These are phyloP conservation scores for Vollenhovia emeryi DNA, from an alignment of 1,140 invertebrate species.

Conservation along the genomic window DNA sequence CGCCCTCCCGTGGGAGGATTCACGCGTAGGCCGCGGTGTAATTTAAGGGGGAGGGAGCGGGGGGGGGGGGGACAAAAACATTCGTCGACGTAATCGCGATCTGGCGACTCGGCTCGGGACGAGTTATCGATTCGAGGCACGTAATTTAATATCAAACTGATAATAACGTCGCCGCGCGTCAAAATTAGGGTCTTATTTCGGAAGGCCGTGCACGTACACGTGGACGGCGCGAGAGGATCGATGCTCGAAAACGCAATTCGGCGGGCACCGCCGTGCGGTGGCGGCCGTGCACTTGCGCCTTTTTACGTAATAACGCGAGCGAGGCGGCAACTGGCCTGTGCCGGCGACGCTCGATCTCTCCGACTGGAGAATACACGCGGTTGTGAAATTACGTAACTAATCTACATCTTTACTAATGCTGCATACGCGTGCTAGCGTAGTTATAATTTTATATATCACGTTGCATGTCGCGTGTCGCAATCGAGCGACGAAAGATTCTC, in stretches of 20 bases:
- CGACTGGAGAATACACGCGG: not conserved
- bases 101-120: not conserved
- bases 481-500: not conserved
- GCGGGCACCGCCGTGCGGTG: not conserved
- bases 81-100: conserved; percentile 9
- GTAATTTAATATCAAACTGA: conserved; percentile 60
- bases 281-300: not conserved
- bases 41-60: not conserved
- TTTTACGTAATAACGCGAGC: conserved; percentile 17
- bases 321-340: too few relatives aligned
- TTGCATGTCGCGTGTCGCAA: not conserved
- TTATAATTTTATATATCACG: not conserved
- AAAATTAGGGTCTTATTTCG: conserved; percentile 52
- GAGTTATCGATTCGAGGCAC: conserved; percentile 45
- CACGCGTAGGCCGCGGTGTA: not conserved
- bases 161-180: conserved; percentile 50
- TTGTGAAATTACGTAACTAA: not conserved
- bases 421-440: too few relatives aligned
- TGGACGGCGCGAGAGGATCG: conserved; percentile 14
- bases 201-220: conserved; percentile 45
- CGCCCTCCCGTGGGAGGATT: not conserved
- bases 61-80: not conserved
- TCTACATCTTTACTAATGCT: not conserved
- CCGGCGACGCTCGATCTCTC: not conserved
- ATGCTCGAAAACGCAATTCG: conserved; percentile 29